A percentile compares a stretch with the other conserved stretches of the same genome.
Conservation (phyloP, 2,113 vertebrate species). For the Leptocoma aspasia region DNA sequence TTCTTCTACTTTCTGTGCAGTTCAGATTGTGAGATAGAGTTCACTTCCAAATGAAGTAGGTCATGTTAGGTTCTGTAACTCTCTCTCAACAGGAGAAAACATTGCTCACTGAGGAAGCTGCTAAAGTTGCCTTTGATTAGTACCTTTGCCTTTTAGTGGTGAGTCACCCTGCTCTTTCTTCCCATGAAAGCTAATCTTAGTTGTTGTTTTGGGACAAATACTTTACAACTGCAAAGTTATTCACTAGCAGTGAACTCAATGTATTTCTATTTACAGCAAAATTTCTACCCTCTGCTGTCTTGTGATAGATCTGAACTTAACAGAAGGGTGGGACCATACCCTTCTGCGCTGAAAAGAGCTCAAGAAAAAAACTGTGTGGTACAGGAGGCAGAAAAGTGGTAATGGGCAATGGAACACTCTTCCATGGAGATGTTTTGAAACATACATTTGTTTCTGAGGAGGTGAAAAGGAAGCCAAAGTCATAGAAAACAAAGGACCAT, state of each 20-base stretch:
- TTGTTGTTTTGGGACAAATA: slow-evolving; percentile 30
- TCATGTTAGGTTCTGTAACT: background rate
- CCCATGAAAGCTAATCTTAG: slow-evolving; percentile 15
- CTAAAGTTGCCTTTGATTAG: background rate
- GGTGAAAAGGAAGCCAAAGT: background rate
- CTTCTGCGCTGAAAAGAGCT: background rate
- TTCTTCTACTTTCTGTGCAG: background rate
- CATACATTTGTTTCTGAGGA: background rate
- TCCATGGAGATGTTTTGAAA: background rate
- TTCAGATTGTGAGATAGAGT: background rate
- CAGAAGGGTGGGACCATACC: background rate
- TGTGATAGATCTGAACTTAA: slow-evolving; percentile 5
- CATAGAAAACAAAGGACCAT: background rate
- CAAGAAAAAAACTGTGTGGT: background rate
- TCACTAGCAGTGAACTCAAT: background rate
- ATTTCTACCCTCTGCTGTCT: background rate
- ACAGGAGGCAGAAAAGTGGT: background rate
- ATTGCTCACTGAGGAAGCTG: background rate
- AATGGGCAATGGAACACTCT: background rate
- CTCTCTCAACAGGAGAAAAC: background rate
- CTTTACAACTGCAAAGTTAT: slow-evolving; percentile 34
- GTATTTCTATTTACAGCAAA: slow-evolving; percentile 21
- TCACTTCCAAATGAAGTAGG: background rate
- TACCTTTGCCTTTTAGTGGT: background rate
- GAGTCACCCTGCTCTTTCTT: slow-evolving; percentile 8